Evolutionary conservation across 2,888 invertebrate species (phyloP).

Genomic region (Aporophyla lueneburgensis): DNA sequence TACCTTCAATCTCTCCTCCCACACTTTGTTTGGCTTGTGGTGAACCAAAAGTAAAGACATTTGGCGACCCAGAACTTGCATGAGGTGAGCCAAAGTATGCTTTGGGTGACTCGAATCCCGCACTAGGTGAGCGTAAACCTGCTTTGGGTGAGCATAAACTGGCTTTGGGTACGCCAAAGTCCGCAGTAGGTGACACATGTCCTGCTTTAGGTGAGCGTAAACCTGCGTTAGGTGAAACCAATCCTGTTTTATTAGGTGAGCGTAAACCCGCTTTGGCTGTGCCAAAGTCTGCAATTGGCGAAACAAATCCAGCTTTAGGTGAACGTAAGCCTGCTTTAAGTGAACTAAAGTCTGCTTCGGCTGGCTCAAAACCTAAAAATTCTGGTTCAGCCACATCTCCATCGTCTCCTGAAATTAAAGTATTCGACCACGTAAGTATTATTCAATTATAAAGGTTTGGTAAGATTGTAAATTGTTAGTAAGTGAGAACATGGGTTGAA

Average conservation of each 20-base stretch:
- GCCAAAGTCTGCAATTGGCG: neutral
- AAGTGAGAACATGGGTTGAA: neutral
- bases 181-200: neutral
- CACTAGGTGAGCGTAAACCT: neutral
- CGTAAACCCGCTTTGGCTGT: neutral
- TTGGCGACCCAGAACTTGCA: neutral
- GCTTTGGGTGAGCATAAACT: neutral
- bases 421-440: too few species aligned
- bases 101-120: neutral
- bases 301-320: neutral
- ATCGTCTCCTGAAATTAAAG: conserved; percentile 7
- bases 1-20: neutral
- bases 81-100: neutral
- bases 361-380: conserved; percentile 1
- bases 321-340: neutral
- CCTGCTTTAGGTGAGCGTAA: neutral
- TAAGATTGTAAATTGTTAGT: neutral
- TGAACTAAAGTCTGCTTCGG: neutral
- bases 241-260: neutral
- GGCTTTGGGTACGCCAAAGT: too few species aligned
- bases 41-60: neutral
- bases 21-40: neutral
- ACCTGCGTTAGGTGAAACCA: neutral
- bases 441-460: neutral
- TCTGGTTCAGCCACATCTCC: conserved; percentile 1